Percentiles rank a stretch among this genome's conserved stretches.
These are phyloP conservation scores for Caerostris extrusa DNA, from an alignment of 1,140 invertebrate genomes.

Conservation along the genomic window DNA sequence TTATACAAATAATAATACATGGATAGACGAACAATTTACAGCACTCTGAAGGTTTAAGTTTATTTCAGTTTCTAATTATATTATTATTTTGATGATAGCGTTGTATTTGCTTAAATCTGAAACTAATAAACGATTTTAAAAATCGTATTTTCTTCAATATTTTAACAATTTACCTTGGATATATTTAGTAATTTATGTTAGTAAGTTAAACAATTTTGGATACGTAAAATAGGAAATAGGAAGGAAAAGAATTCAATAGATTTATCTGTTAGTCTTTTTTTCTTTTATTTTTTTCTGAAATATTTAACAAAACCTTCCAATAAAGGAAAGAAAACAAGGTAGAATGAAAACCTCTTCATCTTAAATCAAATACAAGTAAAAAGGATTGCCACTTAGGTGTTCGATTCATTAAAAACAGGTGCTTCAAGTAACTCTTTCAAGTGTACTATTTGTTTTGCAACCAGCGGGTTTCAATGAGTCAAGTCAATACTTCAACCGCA, in stretches of 20 bases:
- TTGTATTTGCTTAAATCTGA: no score
- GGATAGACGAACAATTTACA: no score
- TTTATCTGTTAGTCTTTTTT: not conserved
- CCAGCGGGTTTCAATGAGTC: not conserved
- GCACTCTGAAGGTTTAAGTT: no score
- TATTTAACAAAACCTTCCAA: not conserved
- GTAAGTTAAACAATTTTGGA: no score
- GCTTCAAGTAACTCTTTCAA: slow-evolving; percentile 2
- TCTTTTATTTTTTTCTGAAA: not conserved
- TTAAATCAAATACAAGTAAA: not conserved
- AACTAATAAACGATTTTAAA: no score
- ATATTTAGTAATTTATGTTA: no score
- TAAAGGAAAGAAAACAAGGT: not conserved
- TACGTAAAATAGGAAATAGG: not conserved
- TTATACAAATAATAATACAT: no score
- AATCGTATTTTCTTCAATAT: no score
- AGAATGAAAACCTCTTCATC: not conserved
- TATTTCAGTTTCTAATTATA: no score
- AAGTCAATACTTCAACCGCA: not conserved
- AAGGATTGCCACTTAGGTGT: slow-evolving; percentile 1
- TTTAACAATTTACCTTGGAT: no score
- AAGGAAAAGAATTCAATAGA: not conserved
- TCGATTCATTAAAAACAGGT: slow-evolving; percentile 8
- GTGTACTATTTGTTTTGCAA: not conserved
- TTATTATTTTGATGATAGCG: no score